phyloP scores from a whole-genome alignment of 92 coral and sea anemone species.

The Epizoanthus rinbou region DNA sequence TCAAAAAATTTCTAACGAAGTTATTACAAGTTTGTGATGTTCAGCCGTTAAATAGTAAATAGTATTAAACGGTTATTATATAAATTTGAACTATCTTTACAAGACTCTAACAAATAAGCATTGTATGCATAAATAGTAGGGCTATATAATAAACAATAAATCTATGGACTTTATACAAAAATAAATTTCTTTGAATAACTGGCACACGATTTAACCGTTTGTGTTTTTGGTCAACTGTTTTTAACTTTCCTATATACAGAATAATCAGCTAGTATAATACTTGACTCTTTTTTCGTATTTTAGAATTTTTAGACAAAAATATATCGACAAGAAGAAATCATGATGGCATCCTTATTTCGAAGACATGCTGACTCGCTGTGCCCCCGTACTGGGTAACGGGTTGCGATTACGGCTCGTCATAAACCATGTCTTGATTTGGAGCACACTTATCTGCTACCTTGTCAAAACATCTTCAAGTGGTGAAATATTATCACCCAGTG shows the following conservation, averaged over 20 bases:
- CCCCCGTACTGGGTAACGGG: too few species aligned
- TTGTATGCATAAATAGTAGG: conserved; percentile 67
- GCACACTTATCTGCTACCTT: too few species aligned
- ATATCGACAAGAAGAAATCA: neutral
- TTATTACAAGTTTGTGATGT: neutral
- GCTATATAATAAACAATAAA: conserved; percentile 32
- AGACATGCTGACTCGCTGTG: too few species aligned
- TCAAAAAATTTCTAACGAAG: neutral
- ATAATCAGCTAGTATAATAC: neutral
- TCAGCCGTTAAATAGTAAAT: conserved; percentile 44
- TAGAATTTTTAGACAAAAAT: neutral
- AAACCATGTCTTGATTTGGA: too few species aligned
- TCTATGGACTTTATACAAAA: conserved; percentile 28
- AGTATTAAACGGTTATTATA: conserved; percentile 32
- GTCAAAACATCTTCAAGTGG: too few species aligned
- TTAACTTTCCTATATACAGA: conserved; percentile 23
- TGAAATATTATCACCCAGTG: too few species aligned
- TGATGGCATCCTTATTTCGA: too few species aligned
- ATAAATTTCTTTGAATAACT: conserved; percentile 34
- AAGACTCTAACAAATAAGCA: conserved; percentile 53
- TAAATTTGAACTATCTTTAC: conserved; percentile 34
- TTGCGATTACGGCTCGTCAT: too few species aligned
- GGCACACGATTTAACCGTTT: conserved; percentile 11
- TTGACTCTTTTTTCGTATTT: neutral
- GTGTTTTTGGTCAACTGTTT: neutral